phyloP scores from a whole-genome alignment of 2,888 invertebrate genomes.

The Brachypalpus laphriformis region DNA sequence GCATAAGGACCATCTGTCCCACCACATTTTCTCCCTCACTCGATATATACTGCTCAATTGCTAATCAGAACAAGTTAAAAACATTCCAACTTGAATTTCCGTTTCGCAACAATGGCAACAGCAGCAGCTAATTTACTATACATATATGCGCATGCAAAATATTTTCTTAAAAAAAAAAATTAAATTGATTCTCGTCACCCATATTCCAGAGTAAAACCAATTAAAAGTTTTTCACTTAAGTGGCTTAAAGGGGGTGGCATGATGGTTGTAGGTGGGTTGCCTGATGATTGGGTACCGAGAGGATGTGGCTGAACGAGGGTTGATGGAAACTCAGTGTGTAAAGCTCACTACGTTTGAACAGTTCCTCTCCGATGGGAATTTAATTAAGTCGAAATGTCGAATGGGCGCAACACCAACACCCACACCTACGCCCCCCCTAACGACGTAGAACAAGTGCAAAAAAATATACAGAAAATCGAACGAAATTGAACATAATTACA shows the following conservation, averaged over 20 bases:
- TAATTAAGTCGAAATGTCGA: conserved; percentile 64
- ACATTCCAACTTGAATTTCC: conserved; percentile 62
- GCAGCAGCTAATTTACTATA: conserved; percentile 64
- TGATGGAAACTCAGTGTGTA: conserved; percentile 18
- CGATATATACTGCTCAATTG: conserved; percentile 36
- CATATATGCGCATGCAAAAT: conserved; percentile 69
- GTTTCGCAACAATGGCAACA: conserved; percentile 47
- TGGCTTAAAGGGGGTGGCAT: conserved; percentile 63
- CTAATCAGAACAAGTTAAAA: conserved; percentile 67
- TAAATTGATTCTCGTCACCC: conserved; percentile 66
- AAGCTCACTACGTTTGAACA: conserved; percentile 26
- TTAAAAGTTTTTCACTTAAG: conserved; percentile 74
- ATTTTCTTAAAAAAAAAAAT: conserved; percentile 10
- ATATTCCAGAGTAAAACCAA: conserved; percentile 70
- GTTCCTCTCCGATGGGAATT: conserved; percentile 60
- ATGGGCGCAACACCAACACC: conserved; percentile 19
- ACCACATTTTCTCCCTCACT: conserved; percentile 16
- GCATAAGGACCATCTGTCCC: conserved; percentile 51
- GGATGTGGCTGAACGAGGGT: conserved; percentile 18
- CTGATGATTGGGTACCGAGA: conserved; percentile 15
- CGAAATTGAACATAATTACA: conserved; percentile 72
- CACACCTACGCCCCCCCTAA: background rate
- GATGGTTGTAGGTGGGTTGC: background rate
- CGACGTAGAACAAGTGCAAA: conserved; percentile 3
- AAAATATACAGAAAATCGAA: conserved; percentile 55